Evolutionary conservation across 1,140 invertebrate species (phyloP).

Genomic region (Acromyrmex echinatior): DNA sequence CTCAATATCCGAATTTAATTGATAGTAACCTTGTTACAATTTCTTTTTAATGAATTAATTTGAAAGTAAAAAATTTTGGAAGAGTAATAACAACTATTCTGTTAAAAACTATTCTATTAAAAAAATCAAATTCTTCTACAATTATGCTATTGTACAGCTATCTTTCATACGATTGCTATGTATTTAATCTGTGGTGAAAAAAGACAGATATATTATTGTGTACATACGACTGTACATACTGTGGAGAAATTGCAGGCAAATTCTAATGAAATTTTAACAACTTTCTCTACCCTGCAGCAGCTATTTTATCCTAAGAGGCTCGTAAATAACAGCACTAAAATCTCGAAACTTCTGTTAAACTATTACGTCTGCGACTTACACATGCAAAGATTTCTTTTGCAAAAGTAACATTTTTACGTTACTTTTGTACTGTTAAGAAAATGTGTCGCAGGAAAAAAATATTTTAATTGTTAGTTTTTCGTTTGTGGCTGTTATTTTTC

Average conservation of each 20-base stretch:
- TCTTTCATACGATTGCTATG: constrained; percentile 46
- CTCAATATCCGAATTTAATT: not conserved
- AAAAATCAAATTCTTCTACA: constrained; percentile 40
- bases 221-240: constrained; percentile 36
- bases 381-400: constrained; percentile 24
- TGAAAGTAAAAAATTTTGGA: constrained; percentile 8
- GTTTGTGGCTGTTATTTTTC: not conserved
- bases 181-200: constrained; percentile 55
- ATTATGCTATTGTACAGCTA: constrained; percentile 3
- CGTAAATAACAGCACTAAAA: constrained; percentile 60
- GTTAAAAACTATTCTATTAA: no score
- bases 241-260: constrained; percentile 42
- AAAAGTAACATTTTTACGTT: constrained; percentile 14
- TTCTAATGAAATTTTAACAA: constrained; percentile 67
- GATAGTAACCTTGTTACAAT: not conserved
- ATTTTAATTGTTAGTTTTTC: not conserved
- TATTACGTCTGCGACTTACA: constrained; percentile 19
- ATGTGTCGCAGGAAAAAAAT: not conserved
- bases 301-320: constrained; percentile 51
- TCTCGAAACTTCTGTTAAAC: constrained; percentile 41
- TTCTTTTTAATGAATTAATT: not conserved
- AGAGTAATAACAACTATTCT: constrained; percentile 1
- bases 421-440: not conserved
- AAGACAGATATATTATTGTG: constrained; percentile 30
- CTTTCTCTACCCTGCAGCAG: constrained; percentile 54